A percentile compares a stretch with the other conserved stretches of the same genome.
Conservation (phyloP, 2,888 invertebrate genomes). For the Aleiodes testaceus region DNA sequence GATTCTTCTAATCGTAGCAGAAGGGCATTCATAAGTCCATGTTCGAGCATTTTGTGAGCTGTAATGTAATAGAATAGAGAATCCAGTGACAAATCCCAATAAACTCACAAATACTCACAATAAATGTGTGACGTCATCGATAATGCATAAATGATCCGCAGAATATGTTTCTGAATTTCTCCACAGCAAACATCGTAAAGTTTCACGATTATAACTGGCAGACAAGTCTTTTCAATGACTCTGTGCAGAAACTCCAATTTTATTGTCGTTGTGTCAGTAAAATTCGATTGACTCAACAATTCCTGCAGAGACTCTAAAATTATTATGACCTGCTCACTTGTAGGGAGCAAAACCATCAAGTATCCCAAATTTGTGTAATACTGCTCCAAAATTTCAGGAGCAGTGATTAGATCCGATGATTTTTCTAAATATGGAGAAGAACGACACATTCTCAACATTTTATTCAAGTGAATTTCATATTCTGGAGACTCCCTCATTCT, state of each 20-base stretch:
- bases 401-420: conserved; percentile 61
- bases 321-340: conserved; percentile 47
- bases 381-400: conserved; percentile 59
- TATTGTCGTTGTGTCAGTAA: conserved; percentile 43
- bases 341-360: conserved; percentile 60
- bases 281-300: conserved; percentile 48
- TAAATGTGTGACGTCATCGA: conserved; percentile 58
- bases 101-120: conserved; percentile 61
- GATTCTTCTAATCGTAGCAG: conserved; percentile 60
- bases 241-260: conserved; percentile 54
- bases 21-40: conserved; percentile 65
- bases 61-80: not conserved
- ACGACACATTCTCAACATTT: conserved; percentile 63
- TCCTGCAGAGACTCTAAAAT: conserved; percentile 56
- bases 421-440: conserved; percentile 64
- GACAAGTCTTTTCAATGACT: conserved; percentile 65
- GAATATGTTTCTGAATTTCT: conserved; percentile 61
- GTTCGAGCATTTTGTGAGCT: conserved; percentile 68
- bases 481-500: conserved; percentile 51
- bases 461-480: conserved; percentile 60
- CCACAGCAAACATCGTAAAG: conserved; percentile 62
- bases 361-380: conserved; percentile 69
- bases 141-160: conserved; percentile 63
- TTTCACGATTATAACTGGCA: conserved; percentile 66
- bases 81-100: not conserved